Conservation (phyloP, 2,888 invertebrate species). For the Diaperis boleti region DNA sequence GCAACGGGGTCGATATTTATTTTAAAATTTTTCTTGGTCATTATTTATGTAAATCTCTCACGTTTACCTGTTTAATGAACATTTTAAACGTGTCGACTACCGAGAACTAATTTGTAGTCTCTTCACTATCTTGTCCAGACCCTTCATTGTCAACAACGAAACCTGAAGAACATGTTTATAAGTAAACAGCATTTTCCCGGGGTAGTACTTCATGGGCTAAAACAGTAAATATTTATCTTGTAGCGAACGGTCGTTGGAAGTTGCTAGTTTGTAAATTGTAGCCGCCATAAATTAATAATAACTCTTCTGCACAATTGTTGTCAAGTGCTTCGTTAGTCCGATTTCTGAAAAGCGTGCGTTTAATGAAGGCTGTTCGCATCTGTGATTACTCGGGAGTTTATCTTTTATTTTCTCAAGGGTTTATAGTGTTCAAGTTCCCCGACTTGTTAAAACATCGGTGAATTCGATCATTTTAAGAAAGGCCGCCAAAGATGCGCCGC, state of each 20-base stretch:
- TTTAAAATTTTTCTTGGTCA: too few species aligned
- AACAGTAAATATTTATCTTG: constrained; percentile 21
- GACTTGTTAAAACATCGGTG: background rate
- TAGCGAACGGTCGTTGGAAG: background rate
- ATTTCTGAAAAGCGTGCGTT: too few species aligned
- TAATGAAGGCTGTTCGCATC: too few species aligned
- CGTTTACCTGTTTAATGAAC: background rate
- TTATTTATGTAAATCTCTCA: background rate
- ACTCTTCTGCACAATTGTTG: too few species aligned
- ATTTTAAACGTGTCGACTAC: background rate
- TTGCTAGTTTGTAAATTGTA: too few species aligned
- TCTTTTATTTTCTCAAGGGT: background rate
- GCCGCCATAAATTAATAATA: too few species aligned
- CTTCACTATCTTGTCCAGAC: background rate
- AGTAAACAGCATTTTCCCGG: background rate
- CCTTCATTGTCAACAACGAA: constrained; percentile 5
- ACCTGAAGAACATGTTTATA: constrained; percentile 17
- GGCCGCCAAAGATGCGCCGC: constrained; percentile 27
- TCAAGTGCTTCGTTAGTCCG: too few species aligned
- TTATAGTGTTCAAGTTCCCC: background rate
- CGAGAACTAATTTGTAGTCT: constrained; percentile 15
- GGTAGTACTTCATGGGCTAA: constrained; percentile 11
- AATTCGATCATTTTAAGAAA: constrained; percentile 15
- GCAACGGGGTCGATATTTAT: too few species aligned
- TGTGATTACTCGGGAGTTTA: too few species aligned